Evolutionary conservation across 2,888 invertebrate species (phyloP), one percentile per base, ranked within the genome.

Genomic region (Hylaea fasciaria): DNA sequence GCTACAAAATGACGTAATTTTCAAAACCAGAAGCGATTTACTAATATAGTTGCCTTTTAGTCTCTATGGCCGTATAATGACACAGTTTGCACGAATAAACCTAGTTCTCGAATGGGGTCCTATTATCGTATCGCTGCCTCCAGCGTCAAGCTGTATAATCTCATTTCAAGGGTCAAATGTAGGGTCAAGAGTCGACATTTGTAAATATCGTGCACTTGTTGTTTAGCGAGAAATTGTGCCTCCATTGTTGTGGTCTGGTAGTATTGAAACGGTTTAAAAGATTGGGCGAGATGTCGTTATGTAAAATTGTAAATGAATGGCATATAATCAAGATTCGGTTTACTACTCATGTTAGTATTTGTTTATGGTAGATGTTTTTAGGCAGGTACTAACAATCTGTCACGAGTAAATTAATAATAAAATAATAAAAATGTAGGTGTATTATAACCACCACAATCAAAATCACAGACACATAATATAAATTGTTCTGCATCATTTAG

Each of bases 161-260:
- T 65, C 67, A 69, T 70, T 64, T 69, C 63, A 65, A 54, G 60
- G 81, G 77, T 79, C 77, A 76, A 70, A 67, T 69, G 64, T 65
- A 56, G 80, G 80, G 83, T 83, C 82, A 82, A 69, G 63, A 71
- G 73, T 80, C 83, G 87, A 81, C 85, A 87, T 87, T 87, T 85
- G 76, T 77, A 78, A 83, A 80, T 80, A 77, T 76, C 80, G 76
- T 76, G 78, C 73, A 74, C 70, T 74, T 78, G 71, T 64, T 57
- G 70, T 74, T 77, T 80, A 32, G 7, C 74, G 64, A 62, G 54
- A 57, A 64, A 64, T 55, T 58, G 67, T 68, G 58, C 69, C 63
- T 64, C 69, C 73, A 71, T 70, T 58, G 59, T 55, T 62, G 37
- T 28, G 47, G 47, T 46, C 48, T 28, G 41, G 57, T 56, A 46